These are phyloP conservation scores for Aphaenogaster ashmeadi DNA, from an alignment of 1,140 invertebrate genomes.

Conservation along the genomic window DNA sequence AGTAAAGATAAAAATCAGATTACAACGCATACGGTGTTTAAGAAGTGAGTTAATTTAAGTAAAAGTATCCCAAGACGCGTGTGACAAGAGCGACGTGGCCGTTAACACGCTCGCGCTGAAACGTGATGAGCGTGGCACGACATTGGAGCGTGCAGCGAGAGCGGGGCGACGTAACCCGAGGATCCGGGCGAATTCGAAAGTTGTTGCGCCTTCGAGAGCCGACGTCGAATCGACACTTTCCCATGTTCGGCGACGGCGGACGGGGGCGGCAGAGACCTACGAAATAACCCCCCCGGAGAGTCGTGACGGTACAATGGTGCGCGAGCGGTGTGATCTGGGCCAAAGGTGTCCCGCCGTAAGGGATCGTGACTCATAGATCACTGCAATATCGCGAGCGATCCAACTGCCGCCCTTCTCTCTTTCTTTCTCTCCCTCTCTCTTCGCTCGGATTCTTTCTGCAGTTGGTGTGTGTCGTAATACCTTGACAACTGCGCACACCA, in stretches of 20 bases:
- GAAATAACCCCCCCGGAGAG: constrained; percentile 21
- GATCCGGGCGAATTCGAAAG: constrained; percentile 53
- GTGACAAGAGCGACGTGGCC: constrained; percentile 37
- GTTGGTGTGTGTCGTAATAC: constrained; percentile 69
- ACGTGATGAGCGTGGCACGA: constrained; percentile 54
- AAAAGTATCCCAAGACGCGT: constrained; percentile 33
- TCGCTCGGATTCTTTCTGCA: not conserved
- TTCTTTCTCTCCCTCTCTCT: not conserved
- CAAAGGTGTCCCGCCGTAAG: constrained; percentile 68
- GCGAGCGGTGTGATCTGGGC: constrained; percentile 35
- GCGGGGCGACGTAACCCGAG: constrained; percentile 32
- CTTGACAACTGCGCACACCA: constrained; percentile 52
- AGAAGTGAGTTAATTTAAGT: not conserved
- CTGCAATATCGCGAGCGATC: constrained; percentile 66
- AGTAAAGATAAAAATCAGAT: constrained; percentile 17
- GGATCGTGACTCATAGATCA: constrained; percentile 80
- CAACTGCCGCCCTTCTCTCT: constrained; percentile 28
- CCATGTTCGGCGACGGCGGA: constrained; percentile 40
- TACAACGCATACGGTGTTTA: not conserved
- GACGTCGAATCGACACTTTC: constrained; percentile 54
- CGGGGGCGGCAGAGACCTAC: constrained; percentile 36
- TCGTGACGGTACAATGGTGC: constrained; percentile 54
- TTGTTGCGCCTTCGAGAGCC: constrained; percentile 40
- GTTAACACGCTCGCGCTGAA: constrained; percentile 49
- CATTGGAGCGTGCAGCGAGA: constrained; percentile 40